Conservation (phyloP, 2,797 vertebrate genomes). For the Sitta carolinensis region DNA sequence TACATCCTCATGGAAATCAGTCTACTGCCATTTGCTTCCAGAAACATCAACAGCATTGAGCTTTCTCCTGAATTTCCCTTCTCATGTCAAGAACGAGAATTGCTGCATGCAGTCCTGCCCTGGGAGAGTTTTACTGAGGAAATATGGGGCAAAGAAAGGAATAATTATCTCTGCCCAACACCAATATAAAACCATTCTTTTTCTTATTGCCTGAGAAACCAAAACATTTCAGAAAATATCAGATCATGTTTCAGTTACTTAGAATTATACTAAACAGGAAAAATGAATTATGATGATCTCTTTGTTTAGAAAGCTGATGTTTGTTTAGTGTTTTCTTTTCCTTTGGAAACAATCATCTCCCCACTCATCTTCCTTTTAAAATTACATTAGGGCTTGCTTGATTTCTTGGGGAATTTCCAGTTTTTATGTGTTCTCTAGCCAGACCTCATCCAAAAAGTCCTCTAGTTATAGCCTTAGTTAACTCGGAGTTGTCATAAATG, state of each 20-base stretch:
- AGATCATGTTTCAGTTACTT: not conserved
- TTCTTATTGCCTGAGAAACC: not conserved
- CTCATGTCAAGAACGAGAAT: not conserved
- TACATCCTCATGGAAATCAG: fast-evolving
- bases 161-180: not conserved
- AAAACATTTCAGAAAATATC: not conserved
- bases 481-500: not conserved
- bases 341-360: not conserved
- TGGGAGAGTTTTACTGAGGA: not conserved
- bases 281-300: not conserved
- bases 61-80: not conserved
- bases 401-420: not conserved
- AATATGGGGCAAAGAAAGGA: not conserved
- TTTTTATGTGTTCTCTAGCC: not conserved
- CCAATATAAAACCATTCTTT: not conserved
- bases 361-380: not conserved
- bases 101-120: not conserved
- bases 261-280: not conserved
- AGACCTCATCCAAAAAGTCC: not conserved
- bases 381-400: not conserved
- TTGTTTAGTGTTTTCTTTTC: not conserved
- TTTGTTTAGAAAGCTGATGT: not conserved
- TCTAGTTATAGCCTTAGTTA: not conserved
- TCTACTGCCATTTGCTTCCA: not conserved
- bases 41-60: not conserved